Percentiles rank a stretch among this genome's conserved stretches.
These are phyloP conservation scores for Shinisaurus crocodilurus DNA, from an alignment of 2,113 vertebrate species.

Conservation along the genomic window DNA sequence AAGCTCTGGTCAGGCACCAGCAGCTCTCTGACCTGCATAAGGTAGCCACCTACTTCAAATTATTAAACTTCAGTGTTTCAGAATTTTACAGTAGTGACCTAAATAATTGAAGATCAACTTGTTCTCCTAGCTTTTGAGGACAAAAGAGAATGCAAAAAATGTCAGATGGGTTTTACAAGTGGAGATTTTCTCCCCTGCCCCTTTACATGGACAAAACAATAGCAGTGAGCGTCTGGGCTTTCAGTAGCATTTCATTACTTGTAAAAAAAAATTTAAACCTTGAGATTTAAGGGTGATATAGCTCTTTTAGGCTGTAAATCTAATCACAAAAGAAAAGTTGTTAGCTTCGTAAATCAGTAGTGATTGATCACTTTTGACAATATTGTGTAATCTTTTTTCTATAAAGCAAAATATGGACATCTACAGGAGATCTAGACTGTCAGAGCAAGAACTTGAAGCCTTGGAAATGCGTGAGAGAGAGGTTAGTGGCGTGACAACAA, in stretches of 20 bases:
- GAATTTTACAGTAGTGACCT: not conserved
- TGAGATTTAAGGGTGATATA: not conserved
- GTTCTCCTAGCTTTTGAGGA: not conserved
- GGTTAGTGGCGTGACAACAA: constrained; percentile 75
- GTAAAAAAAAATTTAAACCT: not conserved
- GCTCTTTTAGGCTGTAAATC: not conserved
- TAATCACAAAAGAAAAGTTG: not conserved
- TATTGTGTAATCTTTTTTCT: constrained; percentile 19
- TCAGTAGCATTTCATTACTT: not conserved
- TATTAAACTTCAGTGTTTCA: not conserved
- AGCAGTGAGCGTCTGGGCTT: not conserved
- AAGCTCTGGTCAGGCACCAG: constrained; percentile 91
- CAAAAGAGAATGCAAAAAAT: not conserved
- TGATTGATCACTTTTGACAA: not conserved
- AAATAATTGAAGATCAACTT: not conserved
- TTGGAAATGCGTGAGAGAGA: constrained; percentile 95
- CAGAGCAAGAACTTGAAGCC: constrained; percentile 93
- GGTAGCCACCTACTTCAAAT: constrained; percentile 73
- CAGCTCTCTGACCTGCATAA: constrained; percentile 98
- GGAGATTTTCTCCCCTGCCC: too few species aligned
- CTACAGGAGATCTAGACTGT: constrained; percentile 88
- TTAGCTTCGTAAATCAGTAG: accelerated
- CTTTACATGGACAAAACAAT: not conserved
- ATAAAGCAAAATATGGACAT: constrained; percentile 97
- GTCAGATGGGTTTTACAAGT: not conserved